Percentiles rank a stretch among this genome's conserved stretches.
phyloP scores from a whole-genome alignment of 2,113 vertebrate species.

The Rhinoderma darwinii region DNA sequence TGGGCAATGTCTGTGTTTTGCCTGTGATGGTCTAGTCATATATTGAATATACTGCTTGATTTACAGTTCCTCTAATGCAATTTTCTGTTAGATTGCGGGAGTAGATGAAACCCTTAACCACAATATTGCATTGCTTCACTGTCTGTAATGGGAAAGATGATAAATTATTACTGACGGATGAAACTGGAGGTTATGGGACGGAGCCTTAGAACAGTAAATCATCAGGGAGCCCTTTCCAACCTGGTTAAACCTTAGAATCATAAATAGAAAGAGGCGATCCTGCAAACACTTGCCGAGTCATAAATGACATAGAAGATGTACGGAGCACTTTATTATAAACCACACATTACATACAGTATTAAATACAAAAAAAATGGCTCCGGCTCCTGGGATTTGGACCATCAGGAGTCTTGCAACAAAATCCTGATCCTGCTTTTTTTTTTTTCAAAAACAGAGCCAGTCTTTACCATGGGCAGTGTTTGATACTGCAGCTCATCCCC shows the following conservation, averaged over 20 bases:
- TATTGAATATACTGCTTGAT: neutral
- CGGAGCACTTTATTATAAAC: neutral
- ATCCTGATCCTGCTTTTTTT: neutral
- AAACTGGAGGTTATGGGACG: conserved; percentile 3
- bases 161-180: conserved; percentile 47
- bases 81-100: neutral
- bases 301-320: neutral
- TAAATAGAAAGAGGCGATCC: conserved; percentile 40
- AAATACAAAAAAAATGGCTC: neutral
- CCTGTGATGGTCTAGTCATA: neutral
- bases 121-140: conserved; percentile 28
- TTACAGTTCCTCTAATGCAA: conserved; percentile 12
- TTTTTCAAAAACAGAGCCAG: neutral
- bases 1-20: neutral
- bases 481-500: neutral
- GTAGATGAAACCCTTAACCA: neutral
- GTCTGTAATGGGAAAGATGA: conserved; percentile 28
- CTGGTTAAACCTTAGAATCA: conserved; percentile 2
- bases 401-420: neutral
- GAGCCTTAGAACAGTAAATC: conserved; percentile 8
- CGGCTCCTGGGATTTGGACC: neutral
- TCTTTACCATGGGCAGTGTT: neutral
- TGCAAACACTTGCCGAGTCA: conserved; percentile 4
- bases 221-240: conserved; percentile 17
- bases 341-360: neutral